Evolutionary conservation across 2,888 invertebrate species (phyloP).

Genomic region (Rapana venosa): DNA sequence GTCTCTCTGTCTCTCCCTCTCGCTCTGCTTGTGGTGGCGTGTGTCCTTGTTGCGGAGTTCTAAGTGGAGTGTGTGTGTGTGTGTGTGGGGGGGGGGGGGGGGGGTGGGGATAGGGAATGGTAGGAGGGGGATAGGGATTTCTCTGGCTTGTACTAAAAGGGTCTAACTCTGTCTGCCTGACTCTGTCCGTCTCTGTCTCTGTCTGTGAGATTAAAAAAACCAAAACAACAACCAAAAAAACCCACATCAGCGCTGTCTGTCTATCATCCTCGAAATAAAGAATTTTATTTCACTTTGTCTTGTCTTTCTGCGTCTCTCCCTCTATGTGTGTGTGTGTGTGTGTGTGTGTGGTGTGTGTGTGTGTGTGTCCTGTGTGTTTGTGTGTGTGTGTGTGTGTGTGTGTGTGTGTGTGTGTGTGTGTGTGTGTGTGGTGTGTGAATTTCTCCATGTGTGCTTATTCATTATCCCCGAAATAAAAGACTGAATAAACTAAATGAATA

Average conservation of each 20-base stretch:
- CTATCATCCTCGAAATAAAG: too few species aligned
- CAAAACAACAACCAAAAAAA: too few species aligned
- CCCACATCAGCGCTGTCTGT: too few species aligned
- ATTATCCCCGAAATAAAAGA: too few species aligned
- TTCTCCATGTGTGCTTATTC: not conserved
- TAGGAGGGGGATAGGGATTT: not conserved
- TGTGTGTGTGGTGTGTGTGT: conserved; percentile 1
- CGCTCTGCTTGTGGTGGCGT: not conserved
- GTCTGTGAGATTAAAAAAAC: too few species aligned
- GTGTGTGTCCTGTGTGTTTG: not conserved
- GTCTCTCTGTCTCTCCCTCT: not conserved
- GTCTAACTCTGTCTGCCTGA: too few species aligned
- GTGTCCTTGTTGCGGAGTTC: not conserved
- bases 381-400: not conserved
- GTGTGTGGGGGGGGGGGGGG: not conserved
- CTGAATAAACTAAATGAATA: too few species aligned
- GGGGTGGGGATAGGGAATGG: not conserved
- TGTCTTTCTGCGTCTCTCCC: not conserved
- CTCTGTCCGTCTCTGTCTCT: too few species aligned
- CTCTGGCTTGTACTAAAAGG: not conserved
- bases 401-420: not conserved
- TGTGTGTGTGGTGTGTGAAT: not conserved
- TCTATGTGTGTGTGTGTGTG: not conserved
- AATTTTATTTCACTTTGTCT: too few species aligned
- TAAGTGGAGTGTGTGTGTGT: not conserved